A percentile compares a stretch with the other conserved stretches of the same genome.
These are phyloP conservation scores for Phymorhynchus buccinoides DNA, from an alignment of 1,140 invertebrate genomes.

Conservation along the genomic window DNA sequence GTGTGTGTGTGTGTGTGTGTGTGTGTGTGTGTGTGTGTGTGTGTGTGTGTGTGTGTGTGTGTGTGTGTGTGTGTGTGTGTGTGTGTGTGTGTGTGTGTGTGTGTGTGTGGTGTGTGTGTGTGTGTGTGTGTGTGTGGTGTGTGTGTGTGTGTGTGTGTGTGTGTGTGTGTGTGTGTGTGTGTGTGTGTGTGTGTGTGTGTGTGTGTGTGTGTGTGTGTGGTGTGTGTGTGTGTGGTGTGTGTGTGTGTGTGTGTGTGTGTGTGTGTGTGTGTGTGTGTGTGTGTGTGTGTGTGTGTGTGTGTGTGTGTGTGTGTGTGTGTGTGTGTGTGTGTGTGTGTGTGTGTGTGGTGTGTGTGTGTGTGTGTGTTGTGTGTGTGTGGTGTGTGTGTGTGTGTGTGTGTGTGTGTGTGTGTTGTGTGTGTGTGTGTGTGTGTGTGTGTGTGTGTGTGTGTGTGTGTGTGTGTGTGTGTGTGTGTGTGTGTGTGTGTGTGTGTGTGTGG, in stretches of 20 bases:
- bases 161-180: conserved; percentile 17
- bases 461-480: conserved; percentile 8
- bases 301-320: background rate
- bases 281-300: conserved; percentile 17
- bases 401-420: conserved; percentile 19
- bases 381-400: conserved; percentile 17
- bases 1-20: conserved; percentile 4
- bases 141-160: conserved; percentile 17
- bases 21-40: conserved; percentile 15
- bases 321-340: background rate
- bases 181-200: background rate
- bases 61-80: conserved; percentile 2
- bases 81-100: background rate
- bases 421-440: background rate
- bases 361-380: no score
- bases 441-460: background rate
- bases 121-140: background rate
- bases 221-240: conserved; percentile 16
- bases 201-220: background rate
- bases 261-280: conserved; percentile 17
- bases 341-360: conserved; percentile 19
- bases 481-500: conserved; percentile 10
- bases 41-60: conserved; percentile 2
- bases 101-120: conserved; percentile 19
- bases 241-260: conserved; percentile 3